Percentiles rank a stretch among this genome's conserved stretches.
Evolutionary conservation across 2,888 invertebrate genomes (phyloP).

Genomic region (Thyatira batis): DNA sequence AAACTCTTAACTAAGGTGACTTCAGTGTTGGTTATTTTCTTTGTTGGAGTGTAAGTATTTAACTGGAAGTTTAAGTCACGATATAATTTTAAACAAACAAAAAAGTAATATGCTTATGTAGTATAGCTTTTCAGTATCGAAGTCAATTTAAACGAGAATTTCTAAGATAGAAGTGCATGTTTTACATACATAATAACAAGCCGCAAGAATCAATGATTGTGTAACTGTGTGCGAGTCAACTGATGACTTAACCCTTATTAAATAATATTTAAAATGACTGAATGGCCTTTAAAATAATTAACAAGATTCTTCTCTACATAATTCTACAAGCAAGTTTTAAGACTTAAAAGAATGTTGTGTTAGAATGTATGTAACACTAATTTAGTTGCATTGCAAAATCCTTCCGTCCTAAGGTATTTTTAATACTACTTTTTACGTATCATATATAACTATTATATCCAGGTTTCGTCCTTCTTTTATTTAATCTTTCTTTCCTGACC

Average conservation of each 20-base stretch:
- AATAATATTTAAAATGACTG: background rate
- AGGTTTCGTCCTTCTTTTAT: too few species aligned
- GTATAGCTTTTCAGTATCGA: too few species aligned
- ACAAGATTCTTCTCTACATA: background rate
- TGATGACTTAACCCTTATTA: background rate
- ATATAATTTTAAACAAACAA: background rate
- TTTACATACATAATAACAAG: too few species aligned
- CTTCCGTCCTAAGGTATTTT: too few species aligned
- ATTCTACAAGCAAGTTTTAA: background rate
- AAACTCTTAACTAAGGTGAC: constrained; percentile 42
- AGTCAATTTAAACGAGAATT: background rate
- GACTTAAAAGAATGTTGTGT: background rate
- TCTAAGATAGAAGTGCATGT: too few species aligned
- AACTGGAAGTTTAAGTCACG: background rate
- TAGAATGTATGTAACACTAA: background rate
- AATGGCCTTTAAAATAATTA: background rate
- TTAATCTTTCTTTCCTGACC: too few species aligned
- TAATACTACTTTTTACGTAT: too few species aligned
- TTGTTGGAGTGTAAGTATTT: constrained; percentile 10
- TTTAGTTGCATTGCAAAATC: too few species aligned
- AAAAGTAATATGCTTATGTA: background rate
- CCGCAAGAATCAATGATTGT: background rate
- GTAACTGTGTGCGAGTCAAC: background rate
- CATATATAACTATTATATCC: too few species aligned
- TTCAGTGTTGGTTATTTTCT: constrained; percentile 21